Evolutionary conservation across 2,113 vertebrate genomes (phyloP), one percentile per base, ranked within the genome.

Genomic region (Petroica traversi): DNA sequence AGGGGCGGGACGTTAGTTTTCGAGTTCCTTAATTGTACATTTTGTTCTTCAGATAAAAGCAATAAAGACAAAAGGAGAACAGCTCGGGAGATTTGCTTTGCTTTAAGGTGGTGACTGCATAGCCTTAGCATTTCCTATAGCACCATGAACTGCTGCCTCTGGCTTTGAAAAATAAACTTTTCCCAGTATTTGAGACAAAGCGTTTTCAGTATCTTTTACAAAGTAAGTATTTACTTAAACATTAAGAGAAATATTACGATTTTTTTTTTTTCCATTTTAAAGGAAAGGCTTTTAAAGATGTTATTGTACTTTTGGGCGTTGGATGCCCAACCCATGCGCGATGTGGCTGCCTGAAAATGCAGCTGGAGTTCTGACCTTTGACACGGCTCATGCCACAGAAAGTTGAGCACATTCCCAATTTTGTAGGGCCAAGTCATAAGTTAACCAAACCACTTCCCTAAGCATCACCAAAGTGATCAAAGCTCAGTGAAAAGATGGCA

Each of bases 21-120:
- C 58, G 12, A 68, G 63, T 61, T 93, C 79, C 80, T 75, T 57
- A 69, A 68, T 23, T 31, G 95, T 57, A 90, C 94, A 68, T 85
- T 67, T 88, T 85, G 96, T 95, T 85, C 91, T 68, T 17, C 88
- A 83, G 94, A 85, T 92, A 95, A 91, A 91, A 83, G 71, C 66
- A 93, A 90, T 79, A 93, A 93, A 79, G 36, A 6, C 64, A 34
- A 41, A 69, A 86, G 54, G 52, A 93, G 90, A 92, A 90, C 78
- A 79, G 23, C 71, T 41, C 4, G 16, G 28, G 58, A 88, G 74
- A 71, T 55, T 38, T 29, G 77, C 22, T 76, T 59, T 26, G 49
- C 49, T 57, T 49, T 46, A 16, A 85, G 58, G 82, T 40, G 89
- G 51, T 88, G 93, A 93, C 91, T 55, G 6, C 94, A 38, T 2